phyloP scores from a whole-genome alignment of 2,888 invertebrate species.

The Scrobipalpa atriplicella region DNA sequence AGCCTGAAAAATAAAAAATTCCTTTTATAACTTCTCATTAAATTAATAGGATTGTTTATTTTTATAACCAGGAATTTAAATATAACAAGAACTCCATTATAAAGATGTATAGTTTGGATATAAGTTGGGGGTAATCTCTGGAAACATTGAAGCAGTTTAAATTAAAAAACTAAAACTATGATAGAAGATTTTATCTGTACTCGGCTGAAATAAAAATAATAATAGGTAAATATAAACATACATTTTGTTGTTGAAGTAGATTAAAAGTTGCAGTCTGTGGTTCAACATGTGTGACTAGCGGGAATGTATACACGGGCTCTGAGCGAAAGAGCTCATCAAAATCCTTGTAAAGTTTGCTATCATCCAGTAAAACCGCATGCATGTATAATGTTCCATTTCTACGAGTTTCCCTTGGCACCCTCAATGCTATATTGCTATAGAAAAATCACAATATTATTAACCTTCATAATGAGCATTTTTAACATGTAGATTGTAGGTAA shows the following conservation, averaged over 20 bases:
- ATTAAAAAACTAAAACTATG: background rate
- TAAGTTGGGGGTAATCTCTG: no score
- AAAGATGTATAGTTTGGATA: no score
- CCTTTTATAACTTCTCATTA: no score
- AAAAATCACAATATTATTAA: constrained; percentile 2
- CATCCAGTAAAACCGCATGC: constrained; percentile 86
- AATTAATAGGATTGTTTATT: no score
- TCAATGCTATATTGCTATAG: constrained; percentile 85
- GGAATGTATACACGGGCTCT: constrained; percentile 85
- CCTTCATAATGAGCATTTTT: background rate
- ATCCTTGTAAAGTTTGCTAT: constrained; percentile 71
- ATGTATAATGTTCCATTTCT: constrained; percentile 93
- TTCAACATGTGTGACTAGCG: constrained; percentile 88
- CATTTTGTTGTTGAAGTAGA: constrained; percentile 81
- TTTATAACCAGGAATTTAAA: no score
- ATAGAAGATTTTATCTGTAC: background rate
- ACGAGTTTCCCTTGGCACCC: constrained; percentile 88
- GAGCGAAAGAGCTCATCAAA: constrained; percentile 83
- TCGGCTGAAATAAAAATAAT: background rate
- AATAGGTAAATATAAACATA: constrained; percentile 44
- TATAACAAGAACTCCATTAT: no score
- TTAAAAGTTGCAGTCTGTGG: constrained; percentile 90
- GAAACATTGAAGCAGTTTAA: background rate
- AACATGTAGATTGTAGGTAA: background rate
- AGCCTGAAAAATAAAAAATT: constrained; percentile 48